phyloP scores from a whole-genome alignment of 2,888 invertebrate species.

The Nebria salina region DNA sequence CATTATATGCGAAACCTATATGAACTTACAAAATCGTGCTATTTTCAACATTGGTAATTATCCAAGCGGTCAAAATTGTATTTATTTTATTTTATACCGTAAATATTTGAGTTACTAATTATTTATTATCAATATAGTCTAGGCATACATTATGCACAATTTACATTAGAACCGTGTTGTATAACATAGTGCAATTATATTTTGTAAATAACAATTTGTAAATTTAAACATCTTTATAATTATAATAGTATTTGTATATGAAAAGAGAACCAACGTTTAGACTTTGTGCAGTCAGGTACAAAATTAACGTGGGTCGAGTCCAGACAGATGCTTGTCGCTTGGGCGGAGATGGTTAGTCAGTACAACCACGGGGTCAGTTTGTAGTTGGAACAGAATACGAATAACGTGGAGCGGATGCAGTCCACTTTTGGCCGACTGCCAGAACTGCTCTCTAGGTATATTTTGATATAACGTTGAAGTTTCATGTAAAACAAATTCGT shows the following conservation, averaged over 20 bases:
- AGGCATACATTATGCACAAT: not conserved
- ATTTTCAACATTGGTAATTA: too few species aligned
- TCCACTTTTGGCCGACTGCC: not conserved
- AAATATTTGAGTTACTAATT: too few species aligned
- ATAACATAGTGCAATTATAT: not conserved
- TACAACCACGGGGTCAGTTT: not conserved
- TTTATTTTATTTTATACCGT: too few species aligned
- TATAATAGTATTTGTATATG: not conserved
- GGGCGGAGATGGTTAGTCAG: conserved; percentile 1
- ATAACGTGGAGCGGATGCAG: not conserved
- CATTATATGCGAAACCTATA: too few species aligned
- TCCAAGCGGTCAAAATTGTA: too few species aligned
- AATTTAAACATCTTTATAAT: not conserved
- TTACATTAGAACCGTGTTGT: not conserved
- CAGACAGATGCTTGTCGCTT: not conserved
- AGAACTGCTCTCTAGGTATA: not conserved
- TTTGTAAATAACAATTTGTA: not conserved
- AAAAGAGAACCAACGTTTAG: not conserved
- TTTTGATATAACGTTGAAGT: not conserved
- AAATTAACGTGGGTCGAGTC: not conserved
- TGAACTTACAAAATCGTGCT: too few species aligned
- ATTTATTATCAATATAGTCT: not conserved
- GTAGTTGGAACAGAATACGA: not conserved
- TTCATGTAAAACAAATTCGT: not conserved
- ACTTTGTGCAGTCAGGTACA: conserved; percentile 1